A percentile compares a stretch with the other conserved stretches of the same genome.
phyloP scores from a whole-genome alignment of 2,113 vertebrate species.

The Ovis canadensis region DNA sequence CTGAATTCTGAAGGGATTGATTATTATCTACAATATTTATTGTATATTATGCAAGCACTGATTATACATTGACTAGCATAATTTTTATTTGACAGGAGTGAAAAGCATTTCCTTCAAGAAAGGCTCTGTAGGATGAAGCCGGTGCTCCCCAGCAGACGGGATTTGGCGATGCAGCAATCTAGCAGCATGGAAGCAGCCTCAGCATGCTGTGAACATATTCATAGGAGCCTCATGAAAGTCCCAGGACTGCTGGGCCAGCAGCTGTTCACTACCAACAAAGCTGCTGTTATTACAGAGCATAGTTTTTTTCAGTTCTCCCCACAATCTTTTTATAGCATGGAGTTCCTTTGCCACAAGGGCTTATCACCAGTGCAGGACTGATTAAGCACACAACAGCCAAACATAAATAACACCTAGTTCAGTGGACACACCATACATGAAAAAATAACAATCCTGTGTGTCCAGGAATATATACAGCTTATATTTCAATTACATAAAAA shows the following conservation, averaged over 20 bases:
- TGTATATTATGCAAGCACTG: background rate
- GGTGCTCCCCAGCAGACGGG: background rate
- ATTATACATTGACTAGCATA: background rate
- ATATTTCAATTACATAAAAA: background rate
- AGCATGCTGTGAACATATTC: slow-evolving; percentile 76
- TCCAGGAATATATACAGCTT: background rate
- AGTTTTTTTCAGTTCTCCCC: background rate
- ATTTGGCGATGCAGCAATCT: slow-evolving; percentile 49
- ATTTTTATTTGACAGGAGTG: slow-evolving; percentile 17
- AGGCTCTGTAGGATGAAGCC: slow-evolving; percentile 3
- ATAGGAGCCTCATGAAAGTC: slow-evolving; percentile 67
- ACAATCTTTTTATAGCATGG: slow-evolving; percentile 34
- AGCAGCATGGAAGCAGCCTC: slow-evolving; percentile 61
- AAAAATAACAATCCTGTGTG: background rate
- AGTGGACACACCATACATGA: background rate
- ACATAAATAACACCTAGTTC: slow-evolving; percentile 48
- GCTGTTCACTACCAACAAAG: slow-evolving; percentile 74
- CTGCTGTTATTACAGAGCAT: slow-evolving; percentile 52
- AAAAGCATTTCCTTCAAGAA: slow-evolving; percentile 1
- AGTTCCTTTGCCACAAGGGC: background rate
- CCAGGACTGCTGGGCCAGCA: slow-evolving; percentile 77
- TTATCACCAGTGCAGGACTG: background rate
- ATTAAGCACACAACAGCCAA: background rate
- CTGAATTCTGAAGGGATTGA: background rate
- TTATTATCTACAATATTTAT: background rate